Evolutionary conservation across 2,888 invertebrate genomes (phyloP).

Genomic region (Eupithecia pulchellata): DNA sequence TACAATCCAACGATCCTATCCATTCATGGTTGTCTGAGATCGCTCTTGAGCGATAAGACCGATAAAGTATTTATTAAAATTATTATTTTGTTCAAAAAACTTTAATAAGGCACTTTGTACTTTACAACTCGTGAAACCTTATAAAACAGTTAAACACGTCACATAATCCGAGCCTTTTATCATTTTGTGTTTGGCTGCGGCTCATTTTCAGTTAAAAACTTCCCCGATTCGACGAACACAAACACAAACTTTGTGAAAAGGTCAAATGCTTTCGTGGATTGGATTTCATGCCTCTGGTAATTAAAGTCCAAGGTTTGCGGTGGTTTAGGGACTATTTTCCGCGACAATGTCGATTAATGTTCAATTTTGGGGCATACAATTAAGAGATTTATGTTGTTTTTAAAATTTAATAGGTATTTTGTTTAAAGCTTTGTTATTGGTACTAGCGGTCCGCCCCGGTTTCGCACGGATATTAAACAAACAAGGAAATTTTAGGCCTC

Average conservation of each 20-base stretch:
- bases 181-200: slow-evolving; percentile 29
- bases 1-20: too few species aligned
- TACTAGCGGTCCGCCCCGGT: neutral
- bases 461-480: neutral
- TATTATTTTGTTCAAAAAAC: neutral
- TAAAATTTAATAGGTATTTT: neutral
- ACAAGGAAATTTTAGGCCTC: too few species aligned
- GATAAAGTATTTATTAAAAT: too few species aligned
- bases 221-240: slow-evolving; percentile 25
- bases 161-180: slow-evolving; percentile 21
- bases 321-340: slow-evolving; percentile 2
- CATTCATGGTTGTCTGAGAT: too few species aligned
- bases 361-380: slow-evolving; percentile 3
- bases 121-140: neutral
- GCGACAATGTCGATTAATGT: slow-evolving; percentile 8
- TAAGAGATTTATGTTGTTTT: neutral
- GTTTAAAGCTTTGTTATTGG: neutral
- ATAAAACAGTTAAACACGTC: slow-evolving; percentile 5
- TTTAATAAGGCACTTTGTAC: neutral
- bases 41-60: too few species aligned
- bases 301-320: slow-evolving; percentile 9
- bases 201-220: slow-evolving; percentile 27
- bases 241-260: slow-evolving; percentile 29
- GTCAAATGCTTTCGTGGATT: slow-evolving; percentile 26
- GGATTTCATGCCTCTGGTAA: slow-evolving; percentile 19